Conservation (phyloP, 2,888 invertebrate genomes). For the Phaonia tiefii region DNA sequence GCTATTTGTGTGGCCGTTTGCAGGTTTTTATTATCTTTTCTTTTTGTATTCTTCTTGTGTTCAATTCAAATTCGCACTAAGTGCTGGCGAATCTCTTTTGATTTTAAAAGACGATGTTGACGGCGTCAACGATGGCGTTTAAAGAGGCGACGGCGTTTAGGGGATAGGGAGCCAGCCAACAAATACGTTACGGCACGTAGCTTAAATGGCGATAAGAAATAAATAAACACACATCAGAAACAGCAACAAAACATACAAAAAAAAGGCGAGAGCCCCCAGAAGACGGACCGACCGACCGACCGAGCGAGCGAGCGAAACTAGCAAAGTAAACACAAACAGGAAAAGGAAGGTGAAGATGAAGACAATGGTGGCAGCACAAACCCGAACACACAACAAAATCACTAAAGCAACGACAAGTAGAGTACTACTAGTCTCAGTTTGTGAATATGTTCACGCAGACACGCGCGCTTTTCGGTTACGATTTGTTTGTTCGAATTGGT, state of each 20-base stretch:
- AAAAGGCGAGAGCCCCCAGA: slow-evolving; percentile 13
- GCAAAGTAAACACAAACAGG: slow-evolving; percentile 24
- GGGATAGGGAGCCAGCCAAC: neutral
- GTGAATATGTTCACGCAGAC: neutral
- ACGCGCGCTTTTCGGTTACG: neutral
- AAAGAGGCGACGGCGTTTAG: neutral
- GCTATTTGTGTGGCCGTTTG: slow-evolving; percentile 24
- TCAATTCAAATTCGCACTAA: slow-evolving; percentile 26
- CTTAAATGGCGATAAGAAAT: slow-evolving; percentile 55
- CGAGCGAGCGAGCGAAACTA: neutral
- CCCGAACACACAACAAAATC: slow-evolving; percentile 17
- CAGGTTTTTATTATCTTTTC: neutral
- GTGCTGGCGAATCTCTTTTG: neutral
- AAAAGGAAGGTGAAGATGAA: slow-evolving; percentile 1
- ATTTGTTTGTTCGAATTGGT: neutral
- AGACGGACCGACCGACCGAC: slow-evolving; percentile 10
- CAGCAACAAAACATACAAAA: neutral
- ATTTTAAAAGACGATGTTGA: slow-evolving; percentile 6
- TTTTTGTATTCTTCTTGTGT: slow-evolving; percentile 21
- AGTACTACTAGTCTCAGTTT: neutral
- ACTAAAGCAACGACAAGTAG: neutral
- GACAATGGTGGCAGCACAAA: neutral
- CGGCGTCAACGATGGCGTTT: neutral
- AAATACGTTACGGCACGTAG: slow-evolving; percentile 47
- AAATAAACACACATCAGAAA: slow-evolving; percentile 18